Conservation (phyloP, 2,113 vertebrate species). For the Oryzias woworae region DNA sequence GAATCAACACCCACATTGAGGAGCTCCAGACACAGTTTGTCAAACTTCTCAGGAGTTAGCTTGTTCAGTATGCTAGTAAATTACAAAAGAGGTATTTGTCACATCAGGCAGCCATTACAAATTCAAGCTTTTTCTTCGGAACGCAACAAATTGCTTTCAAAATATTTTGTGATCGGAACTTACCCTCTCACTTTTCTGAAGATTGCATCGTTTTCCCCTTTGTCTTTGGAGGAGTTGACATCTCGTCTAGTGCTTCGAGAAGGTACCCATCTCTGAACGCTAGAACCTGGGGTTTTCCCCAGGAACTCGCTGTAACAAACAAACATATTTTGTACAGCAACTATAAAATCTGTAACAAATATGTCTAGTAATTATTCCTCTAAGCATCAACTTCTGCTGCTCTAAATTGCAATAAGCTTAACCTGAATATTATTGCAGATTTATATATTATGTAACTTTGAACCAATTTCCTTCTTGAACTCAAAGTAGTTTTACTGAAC, state of each 20-base stretch:
- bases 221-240: conserved; percentile 94
- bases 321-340: no score
- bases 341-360: no score
- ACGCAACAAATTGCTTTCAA: neutral
- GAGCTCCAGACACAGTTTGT: conserved; percentile 99
- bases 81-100: neutral
- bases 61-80: conserved; percentile 95
- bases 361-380: no score
- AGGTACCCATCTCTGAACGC: conserved; percentile 99
- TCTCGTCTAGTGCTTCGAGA: conserved; percentile 99
- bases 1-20: conserved; percentile 99
- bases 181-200: conserved; percentile 99
- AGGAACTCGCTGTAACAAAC: conserved; percentile 90
- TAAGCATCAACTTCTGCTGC: no score
- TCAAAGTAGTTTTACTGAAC: no score
- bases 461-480: no score
- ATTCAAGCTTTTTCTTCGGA: no score
- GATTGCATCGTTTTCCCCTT: conserved; percentile 97
- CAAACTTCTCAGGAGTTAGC: conserved; percentile 99
- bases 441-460: no score
- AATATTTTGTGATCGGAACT: conserved; percentile 11
- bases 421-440: no score
- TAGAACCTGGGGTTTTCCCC: conserved; percentile 99
- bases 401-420: no score
- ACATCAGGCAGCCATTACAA: neutral